Evolutionary conservation across 2,888 invertebrate genomes (phyloP).

Genomic region (Gerris lacustris): DNA sequence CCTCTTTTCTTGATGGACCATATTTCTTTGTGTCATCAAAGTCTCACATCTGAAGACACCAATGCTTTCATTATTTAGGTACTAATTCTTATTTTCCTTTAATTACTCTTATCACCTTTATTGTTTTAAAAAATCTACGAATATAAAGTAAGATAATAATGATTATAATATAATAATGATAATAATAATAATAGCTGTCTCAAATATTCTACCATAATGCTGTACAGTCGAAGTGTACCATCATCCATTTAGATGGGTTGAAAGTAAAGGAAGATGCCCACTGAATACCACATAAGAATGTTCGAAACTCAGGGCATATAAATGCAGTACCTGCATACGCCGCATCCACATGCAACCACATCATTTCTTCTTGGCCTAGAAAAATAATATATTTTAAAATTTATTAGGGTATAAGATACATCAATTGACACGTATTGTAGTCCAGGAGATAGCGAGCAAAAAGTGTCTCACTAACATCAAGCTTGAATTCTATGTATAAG

Average conservation of each 20-base stretch:
- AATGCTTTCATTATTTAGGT: no score
- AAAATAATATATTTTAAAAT: conserved; percentile 5
- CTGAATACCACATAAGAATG: conserved; percentile 82
- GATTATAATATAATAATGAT: no score
- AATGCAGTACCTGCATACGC: conserved; percentile 96
- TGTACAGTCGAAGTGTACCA: conserved; percentile 98
- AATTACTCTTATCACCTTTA: no score
- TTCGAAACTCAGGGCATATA: conserved; percentile 87
- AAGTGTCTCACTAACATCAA: no score
- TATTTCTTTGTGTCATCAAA: no score
- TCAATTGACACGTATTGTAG: conserved; percentile 1
- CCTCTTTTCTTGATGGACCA: no score
- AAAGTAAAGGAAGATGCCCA: conserved; percentile 90
- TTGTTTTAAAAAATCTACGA: neutral
- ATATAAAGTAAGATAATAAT: neutral
- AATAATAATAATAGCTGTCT: no score
- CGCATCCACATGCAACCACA: conserved; percentile 96
- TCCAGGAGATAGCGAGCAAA: no score
- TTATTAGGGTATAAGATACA: neutral
- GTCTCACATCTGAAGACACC: no score
- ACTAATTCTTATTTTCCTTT: no score
- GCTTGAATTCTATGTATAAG: no score
- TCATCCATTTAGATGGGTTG: conserved; percentile 97
- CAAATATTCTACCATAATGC: conserved; percentile 74
- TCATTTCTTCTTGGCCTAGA: conserved; percentile 56